A percentile compares a stretch with the other conserved stretches of the same genome.
These are phyloP conservation scores for Carapus acus DNA, from an alignment of 2,797 vertebrate species.

Conservation along the genomic window DNA sequence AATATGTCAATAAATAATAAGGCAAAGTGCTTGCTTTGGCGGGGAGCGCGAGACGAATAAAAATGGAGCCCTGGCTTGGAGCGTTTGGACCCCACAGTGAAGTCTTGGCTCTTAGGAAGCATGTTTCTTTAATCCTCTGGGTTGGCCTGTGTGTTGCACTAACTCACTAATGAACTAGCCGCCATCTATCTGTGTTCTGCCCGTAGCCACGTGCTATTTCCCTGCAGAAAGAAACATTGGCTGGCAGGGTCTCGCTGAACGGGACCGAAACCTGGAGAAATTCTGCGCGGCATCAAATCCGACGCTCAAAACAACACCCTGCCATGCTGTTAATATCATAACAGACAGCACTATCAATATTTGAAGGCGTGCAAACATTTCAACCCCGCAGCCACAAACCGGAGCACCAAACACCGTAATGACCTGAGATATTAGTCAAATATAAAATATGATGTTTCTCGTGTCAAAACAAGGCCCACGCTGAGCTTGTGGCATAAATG, in stretches of 20 bases:
- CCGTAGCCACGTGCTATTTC: constrained; percentile 46
- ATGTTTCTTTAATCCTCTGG: constrained; percentile 42
- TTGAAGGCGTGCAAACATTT: constrained; percentile 31
- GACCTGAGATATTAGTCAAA: constrained; percentile 16
- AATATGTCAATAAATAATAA: constrained; percentile 21
- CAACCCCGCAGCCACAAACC: constrained; percentile 3
- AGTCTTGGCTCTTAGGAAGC: constrained; percentile 29
- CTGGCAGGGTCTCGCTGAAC: constrained; percentile 48
- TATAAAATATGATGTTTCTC: not conserved
- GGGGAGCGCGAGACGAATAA: constrained; percentile 20
- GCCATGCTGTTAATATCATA: constrained; percentile 32
- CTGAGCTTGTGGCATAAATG: not conserved
- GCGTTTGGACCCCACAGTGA: constrained; percentile 14
- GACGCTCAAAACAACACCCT: constrained; percentile 43
- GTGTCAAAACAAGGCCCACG: constrained; percentile 2
- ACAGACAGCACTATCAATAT: constrained; percentile 29
- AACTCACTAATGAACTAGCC: constrained; percentile 59
- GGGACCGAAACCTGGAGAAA: constrained; percentile 51
- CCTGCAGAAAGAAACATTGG: constrained; percentile 57
- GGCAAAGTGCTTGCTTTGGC: constrained; percentile 16
- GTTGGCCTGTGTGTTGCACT: constrained; percentile 33
- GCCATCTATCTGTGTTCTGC: constrained; percentile 53
- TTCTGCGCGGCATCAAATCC: constrained; percentile 55
- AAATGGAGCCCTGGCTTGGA: constrained; percentile 3
- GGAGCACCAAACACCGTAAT: not conserved